Base-by-base conservation (phyloP, 2,797 vertebrate species). In the Melanotaenia trifasciata region DNA sequence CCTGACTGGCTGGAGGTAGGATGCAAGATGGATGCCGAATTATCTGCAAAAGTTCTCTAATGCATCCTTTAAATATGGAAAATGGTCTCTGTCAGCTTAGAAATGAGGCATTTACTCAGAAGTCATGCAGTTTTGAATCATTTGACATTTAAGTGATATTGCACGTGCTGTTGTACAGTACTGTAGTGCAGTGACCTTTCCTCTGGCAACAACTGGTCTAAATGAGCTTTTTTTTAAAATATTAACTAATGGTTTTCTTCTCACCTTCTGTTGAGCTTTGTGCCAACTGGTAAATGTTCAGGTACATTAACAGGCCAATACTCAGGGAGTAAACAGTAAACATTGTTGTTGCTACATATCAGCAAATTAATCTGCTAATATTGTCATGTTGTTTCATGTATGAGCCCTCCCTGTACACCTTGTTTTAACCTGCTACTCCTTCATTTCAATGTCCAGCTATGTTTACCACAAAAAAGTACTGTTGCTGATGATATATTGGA, bases 231-330 rank as follows among this genome's bases (percentile, higher is more conserved):
- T 54, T 35, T 20, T 56, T 22, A 20, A 0, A 28, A 43, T 4
- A 30, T 30, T 30, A 30, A 53, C 1, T 32, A 22, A 5, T 28
- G 16, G 47, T 51, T 45, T 22, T 51, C n/a, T 20, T n/a, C 2
- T 51, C n/a, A 22, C n/a, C 58, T 36, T 68, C 32, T 35, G 10
- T 30, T 50, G 40, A 35, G 32, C 56, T 54, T 43, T 18, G 28
- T 45, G 40, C 12, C 36, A 57, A 57, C 56, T 36, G 51, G 13
- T 12, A 67, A 62, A 45, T 53, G 6, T 65, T n/a, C 20, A 35
- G 38, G 32, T 12, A 68, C 18, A 14, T 32, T 58, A 58, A 58
- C n/a, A 18, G 33, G 33, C 64, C 43, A 58, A 32, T 67, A 45
- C 45, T 43, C 16, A 16, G 16, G 4, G 16, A 43, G 14, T 18